Conservation (phyloP, 2,888 invertebrate species). For the Cephus spinipes region DNA sequence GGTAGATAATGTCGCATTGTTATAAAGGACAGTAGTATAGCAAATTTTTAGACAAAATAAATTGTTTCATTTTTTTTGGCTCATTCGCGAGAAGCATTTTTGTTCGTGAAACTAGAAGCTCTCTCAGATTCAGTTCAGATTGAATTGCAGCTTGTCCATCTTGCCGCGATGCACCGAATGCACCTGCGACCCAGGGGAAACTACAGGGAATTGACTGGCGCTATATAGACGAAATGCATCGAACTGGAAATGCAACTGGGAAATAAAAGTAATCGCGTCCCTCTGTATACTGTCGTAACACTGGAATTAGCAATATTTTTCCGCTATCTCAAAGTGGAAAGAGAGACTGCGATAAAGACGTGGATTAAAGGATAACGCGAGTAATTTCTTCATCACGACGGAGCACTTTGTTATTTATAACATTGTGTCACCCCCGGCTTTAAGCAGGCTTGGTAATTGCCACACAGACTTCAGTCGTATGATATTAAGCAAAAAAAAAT, state of each 20-base stretch:
- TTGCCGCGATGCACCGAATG: not conserved
- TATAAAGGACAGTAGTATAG: not conserved
- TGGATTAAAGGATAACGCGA: not conserved
- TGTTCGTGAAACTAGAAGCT: not conserved
- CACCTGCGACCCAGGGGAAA: not conserved
- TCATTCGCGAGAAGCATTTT: not conserved
- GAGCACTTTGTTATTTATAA: not conserved
- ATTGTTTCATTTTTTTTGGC: not conserved
- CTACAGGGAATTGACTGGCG: not conserved
- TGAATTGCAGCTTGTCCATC: not conserved
- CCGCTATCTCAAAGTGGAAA: not conserved
- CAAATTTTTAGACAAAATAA: not conserved
- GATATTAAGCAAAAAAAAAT: too few species aligned
- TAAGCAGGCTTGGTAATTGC: not conserved
- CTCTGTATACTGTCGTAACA: not conserved
- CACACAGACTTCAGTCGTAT: not conserved
- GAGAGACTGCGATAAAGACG: not conserved
- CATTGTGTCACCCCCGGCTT: not conserved
- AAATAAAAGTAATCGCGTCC: not conserved
- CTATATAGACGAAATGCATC: not conserved
- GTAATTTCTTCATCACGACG: not conserved
- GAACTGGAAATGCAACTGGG: not conserved
- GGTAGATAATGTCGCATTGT: not conserved
- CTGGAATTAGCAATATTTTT: not conserved
- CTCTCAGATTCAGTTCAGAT: not conserved